Evolutionary conservation across 1,140 invertebrate genomes (phyloP), one percentile per base, ranked within the genome.

Genomic region (Anastatus disparis): DNA sequence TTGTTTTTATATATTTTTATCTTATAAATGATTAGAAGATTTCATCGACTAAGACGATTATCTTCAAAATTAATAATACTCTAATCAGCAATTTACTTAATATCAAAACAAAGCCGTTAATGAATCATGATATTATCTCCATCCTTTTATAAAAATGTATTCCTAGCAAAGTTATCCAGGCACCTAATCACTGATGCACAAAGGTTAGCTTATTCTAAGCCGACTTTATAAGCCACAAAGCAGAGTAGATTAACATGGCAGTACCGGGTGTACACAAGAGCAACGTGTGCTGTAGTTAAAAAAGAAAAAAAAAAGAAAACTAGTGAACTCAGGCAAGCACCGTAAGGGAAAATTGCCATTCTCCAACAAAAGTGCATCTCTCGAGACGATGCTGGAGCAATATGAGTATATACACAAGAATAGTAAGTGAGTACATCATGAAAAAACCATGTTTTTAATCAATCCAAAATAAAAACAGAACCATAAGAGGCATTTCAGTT

Each of bases 361-460:
- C 66, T 50, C 53, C 10, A 22, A n/a, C n/a, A 7, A 7, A 58
- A 13, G 8, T 29, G 40, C 53, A 24, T 46, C 65, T 65, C 50
- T 55, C 40, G 53, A 26, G 40, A 67, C 24, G 38, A 22, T 20
- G 26, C 7, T 24, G 24, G 20, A 3, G 6, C 24, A 4, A n/a
- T n/a, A n/a, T n/a, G n/a, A n/a, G n/a, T n/a, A n/a, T n/a, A n/a
- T n/a, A n/a, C n/a, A n/a, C n/a, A n/a, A n/a, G n/a, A n/a, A n/a
- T n/a, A 53, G 50, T n/a, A n/a, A n/a, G n/a, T 20, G 20, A 7
- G 13, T 2, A 15, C 20, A 20, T 6, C 48, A 40, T 52, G 44
- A 62, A 62, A 69, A 61, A 69, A 20, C 2, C 66, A 69, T 22
- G 66, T 48, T 56, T 69, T 53, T 69, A 69, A 69, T 69, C 56